Evolutionary conservation across 2,113 vertebrate species (phyloP).

Genomic region (Tachuris rubrigastra): DNA sequence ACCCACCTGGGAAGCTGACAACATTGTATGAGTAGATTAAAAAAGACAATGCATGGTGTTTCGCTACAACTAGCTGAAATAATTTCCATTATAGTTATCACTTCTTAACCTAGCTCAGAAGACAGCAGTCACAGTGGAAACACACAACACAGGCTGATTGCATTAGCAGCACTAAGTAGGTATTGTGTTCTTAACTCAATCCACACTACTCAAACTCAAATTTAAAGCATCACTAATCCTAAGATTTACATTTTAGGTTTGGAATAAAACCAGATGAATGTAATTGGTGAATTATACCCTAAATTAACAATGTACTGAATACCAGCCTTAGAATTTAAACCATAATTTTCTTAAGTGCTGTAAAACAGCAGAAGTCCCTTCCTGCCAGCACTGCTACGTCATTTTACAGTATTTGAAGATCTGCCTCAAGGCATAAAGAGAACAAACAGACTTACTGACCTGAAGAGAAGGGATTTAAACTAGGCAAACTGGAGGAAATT

Average conservation of each 20-base stretch:
- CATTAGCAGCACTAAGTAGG: not conserved
- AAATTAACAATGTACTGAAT: not conserved
- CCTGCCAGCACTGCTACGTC: not conserved
- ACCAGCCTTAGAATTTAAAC: not conserved
- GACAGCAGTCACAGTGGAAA: not conserved
- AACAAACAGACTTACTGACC: not conserved
- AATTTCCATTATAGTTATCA: not conserved
- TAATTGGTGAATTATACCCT: not conserved
- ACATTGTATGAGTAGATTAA: not conserved
- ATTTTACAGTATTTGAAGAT: not conserved
- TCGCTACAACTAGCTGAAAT: not conserved
- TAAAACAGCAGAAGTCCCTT: not conserved
- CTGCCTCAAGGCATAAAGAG: not conserved
- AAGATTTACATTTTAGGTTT: not conserved
- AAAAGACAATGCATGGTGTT: not conserved
- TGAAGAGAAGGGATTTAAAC: not conserved
- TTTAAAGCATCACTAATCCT: not conserved
- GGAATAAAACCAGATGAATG: not conserved
- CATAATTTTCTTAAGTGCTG: not conserved
- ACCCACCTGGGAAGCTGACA: not conserved
- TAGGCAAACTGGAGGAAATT: not conserved
- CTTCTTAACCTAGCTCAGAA: not conserved
- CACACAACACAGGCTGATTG: not conserved
- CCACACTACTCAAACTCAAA: not conserved
- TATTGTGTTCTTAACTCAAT: not conserved